Percentiles rank a stretch among this genome's conserved stretches.
These are phyloP conservation scores for Rotaria socialis DNA, from an alignment of 2,888 invertebrate species.

Conservation along the genomic window DNA sequence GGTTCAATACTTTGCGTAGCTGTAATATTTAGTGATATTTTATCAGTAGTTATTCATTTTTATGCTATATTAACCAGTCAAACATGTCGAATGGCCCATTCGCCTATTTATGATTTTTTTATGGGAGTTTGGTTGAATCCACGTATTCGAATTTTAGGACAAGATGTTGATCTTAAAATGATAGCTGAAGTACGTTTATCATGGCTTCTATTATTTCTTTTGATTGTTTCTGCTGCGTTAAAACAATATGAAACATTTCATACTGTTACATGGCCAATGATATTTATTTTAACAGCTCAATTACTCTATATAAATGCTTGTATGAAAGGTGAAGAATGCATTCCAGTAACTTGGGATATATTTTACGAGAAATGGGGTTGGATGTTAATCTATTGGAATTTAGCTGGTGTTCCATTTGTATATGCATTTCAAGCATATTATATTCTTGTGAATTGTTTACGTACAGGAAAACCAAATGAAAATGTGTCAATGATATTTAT, in stretches of 20 bases:
- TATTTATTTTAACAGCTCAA: slow-evolving; percentile 31
- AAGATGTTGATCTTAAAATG: slow-evolving; percentile 63
- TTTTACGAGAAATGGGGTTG: slow-evolving; percentile 76
- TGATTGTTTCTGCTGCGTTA: neutral
- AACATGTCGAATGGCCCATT: slow-evolving; percentile 20
- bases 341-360: slow-evolving; percentile 68
- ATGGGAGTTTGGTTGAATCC: slow-evolving; percentile 74
- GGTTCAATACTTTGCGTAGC: neutral
- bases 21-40: neutral
- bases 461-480: neutral
- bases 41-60: slow-evolving; percentile 19
- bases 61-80: neutral
- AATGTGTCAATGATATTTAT: neutral
- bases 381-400: slow-evolving; percentile 68
- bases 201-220: slow-evolving; percentile 20
- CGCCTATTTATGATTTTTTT: slow-evolving; percentile 67
- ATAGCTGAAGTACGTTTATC: slow-evolving; percentile 29
- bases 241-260: slow-evolving; percentile 17
- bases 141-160: slow-evolving; percentile 60
- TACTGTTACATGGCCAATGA: neutral
- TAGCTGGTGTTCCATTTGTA: slow-evolving; percentile 70
- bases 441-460: slow-evolving; percentile 58
- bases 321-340: slow-evolving; percentile 57
- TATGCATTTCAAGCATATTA: slow-evolving; percentile 70
- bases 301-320: neutral